A percentile compares a stretch with the other conserved stretches of the same genome.
These are phyloP conservation scores for Holacanthus passer DNA, from an alignment of 2,113 vertebrate genomes.

Conservation along the genomic window DNA sequence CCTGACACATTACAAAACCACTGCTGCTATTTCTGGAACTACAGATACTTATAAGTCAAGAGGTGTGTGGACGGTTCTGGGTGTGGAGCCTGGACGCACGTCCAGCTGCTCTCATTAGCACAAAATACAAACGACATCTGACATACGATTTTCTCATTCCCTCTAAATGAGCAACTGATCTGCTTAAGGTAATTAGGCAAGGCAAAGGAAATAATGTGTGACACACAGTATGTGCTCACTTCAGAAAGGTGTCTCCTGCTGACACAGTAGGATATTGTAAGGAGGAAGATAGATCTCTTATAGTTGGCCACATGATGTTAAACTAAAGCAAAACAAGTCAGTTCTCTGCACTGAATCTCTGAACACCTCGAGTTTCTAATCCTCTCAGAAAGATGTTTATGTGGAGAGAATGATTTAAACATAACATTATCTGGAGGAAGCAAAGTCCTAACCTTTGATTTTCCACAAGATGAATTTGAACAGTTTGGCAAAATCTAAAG, in stretches of 20 bases:
- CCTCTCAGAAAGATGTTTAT: not conserved
- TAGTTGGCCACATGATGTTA: not conserved
- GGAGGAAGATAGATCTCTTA: not conserved
- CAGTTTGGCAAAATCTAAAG: not conserved
- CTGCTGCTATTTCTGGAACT: slow-evolving; percentile 66
- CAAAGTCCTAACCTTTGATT: not conserved
- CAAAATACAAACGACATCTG: slow-evolving; percentile 34
- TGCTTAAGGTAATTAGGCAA: not conserved
- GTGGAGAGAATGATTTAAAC: not conserved
- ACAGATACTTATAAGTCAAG: slow-evolving; percentile 44
- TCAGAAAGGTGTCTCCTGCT: slow-evolving; percentile 20
- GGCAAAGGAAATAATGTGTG: slow-evolving; percentile 18
- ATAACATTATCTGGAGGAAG: not conserved
- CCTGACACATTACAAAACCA: slow-evolving; percentile 66
- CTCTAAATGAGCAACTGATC: slow-evolving; percentile 18
- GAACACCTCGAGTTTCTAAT: not conserved
- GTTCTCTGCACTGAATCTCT: too few species aligned
- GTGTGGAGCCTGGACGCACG: slow-evolving; percentile 39
- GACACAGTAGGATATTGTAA: not conserved
- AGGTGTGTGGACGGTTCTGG: slow-evolving; percentile 43
- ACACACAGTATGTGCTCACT: slow-evolving; percentile 19
- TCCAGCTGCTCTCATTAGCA: slow-evolving; percentile 48
- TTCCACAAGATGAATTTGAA: not conserved
- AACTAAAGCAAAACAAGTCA: not conserved
- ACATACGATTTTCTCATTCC: slow-evolving; percentile 20